phyloP scores from a whole-genome alignment of 2,888 invertebrate genomes.

The Tortrix viridana region DNA sequence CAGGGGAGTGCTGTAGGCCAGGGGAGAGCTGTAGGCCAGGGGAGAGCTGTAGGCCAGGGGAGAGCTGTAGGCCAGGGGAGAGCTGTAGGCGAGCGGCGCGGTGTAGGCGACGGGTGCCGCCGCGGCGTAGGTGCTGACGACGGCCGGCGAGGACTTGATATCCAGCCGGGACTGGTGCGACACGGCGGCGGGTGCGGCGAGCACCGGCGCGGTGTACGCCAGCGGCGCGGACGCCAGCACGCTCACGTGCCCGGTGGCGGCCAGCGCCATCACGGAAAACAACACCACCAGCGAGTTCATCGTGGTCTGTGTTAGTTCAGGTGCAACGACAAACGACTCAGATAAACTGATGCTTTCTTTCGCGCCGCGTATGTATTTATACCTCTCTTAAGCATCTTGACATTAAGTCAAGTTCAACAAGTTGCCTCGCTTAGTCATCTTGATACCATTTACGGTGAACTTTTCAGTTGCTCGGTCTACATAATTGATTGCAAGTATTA shows the following conservation, averaged over 20 bases:
- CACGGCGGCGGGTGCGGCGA: constrained; percentile 58
- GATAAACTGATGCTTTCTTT: constrained; percentile 78
- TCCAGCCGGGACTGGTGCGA: constrained; percentile 70
- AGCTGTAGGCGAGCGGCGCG: constrained; percentile 56
- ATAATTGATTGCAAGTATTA: not conserved
- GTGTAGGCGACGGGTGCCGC: constrained; percentile 47
- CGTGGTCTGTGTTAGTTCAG: constrained; percentile 84
- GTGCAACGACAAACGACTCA: constrained; percentile 60
- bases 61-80: constrained; percentile 52
- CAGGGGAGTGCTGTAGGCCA: constrained; percentile 39
- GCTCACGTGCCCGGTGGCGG: constrained; percentile 60
- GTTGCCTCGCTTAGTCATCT: constrained; percentile 55
- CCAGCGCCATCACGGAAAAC: constrained; percentile 84
- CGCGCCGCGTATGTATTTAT: constrained; percentile 66
- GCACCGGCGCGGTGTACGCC: constrained; percentile 53
- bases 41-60: constrained; percentile 54
- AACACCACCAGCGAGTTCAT: constrained; percentile 87
- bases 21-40: constrained; percentile 44
- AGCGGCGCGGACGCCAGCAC: constrained; percentile 43
- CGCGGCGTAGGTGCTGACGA: constrained; percentile 60
- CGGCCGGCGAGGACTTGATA: constrained; percentile 66
- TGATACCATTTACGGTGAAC: constrained; percentile 38
- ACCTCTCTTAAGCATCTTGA: constrained; percentile 52
- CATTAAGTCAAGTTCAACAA: constrained; percentile 78
- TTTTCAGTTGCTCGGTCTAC: constrained; percentile 6